A percentile compares a stretch with the other conserved stretches of the same genome.
These are phyloP conservation scores for Todiramphus saurophagus DNA, from an alignment of 2,113 vertebrate genomes.

Conservation along the genomic window DNA sequence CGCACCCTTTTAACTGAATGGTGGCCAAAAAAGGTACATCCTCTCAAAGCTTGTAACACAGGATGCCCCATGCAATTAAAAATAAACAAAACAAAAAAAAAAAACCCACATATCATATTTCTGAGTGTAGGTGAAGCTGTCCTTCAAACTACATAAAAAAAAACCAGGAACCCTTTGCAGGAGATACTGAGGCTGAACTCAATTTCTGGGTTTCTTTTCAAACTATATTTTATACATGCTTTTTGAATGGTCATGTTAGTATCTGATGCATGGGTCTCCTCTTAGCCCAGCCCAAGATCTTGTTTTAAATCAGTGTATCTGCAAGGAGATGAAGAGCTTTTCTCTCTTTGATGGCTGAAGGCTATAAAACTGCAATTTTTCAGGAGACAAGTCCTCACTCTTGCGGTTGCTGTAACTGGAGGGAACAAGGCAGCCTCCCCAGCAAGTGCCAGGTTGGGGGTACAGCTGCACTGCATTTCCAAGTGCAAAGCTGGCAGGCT, in stretches of 20 bases:
- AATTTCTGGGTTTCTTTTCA: neutral
- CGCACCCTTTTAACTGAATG: neutral
- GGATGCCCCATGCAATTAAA: neutral
- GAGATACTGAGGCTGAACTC: neutral
- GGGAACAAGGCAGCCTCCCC: neutral
- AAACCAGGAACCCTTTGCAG: neutral
- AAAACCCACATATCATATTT: neutral
- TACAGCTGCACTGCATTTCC: neutral
- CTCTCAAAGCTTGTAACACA: neutral
- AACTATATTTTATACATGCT: neutral
- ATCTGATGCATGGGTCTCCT: neutral
- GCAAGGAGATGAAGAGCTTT: neutral
- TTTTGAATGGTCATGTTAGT: neutral
- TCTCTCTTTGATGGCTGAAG: neutral
- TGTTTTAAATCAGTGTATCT: neutral
- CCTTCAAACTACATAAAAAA: neutral
- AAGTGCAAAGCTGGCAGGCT: neutral
- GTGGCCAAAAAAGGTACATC: neutral
- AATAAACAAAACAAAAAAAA: neutral
- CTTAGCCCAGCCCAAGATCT: neutral
- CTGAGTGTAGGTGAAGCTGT: neutral
- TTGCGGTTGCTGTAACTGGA: accelerated
- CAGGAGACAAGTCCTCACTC: neutral
- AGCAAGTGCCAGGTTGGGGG: accelerated
- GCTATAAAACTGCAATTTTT: neutral